phyloP scores from a whole-genome alignment of 2,888 invertebrate species.

The Eupithecia vulgata region DNA sequence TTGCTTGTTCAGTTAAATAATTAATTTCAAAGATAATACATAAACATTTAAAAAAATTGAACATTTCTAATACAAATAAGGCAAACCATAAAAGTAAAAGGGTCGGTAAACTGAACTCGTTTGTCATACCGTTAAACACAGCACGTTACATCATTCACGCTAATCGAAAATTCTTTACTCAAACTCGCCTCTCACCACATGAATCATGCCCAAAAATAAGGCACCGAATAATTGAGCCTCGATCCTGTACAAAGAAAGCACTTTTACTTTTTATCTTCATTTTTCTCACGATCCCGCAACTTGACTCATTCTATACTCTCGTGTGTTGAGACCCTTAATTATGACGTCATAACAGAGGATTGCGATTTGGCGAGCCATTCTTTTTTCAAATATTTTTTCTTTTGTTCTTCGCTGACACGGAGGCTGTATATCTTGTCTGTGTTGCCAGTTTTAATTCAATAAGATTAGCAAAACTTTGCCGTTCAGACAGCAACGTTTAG shows the following conservation, averaged over 20 bases:
- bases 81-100: conserved; percentile 37
- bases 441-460: conserved; percentile 54
- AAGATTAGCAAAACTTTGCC: conserved; percentile 43
- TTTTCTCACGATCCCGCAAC: conserved; percentile 62
- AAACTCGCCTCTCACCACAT: conserved; percentile 73
- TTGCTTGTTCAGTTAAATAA: background rate
- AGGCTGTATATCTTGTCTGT: conserved; percentile 53
- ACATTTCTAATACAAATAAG: conserved; percentile 23
- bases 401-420: conserved; percentile 69
- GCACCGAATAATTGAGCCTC: conserved; percentile 69
- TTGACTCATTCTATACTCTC: conserved; percentile 68
- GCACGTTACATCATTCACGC: conserved; percentile 66
- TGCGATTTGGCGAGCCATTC: conserved; percentile 55
- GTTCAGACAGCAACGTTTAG: conserved; percentile 34
- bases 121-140: conserved; percentile 65
- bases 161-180: conserved; percentile 75
- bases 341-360: conserved; percentile 73
- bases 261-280: conserved; percentile 78
- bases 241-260: conserved; percentile 76
- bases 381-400: conserved; percentile 63
- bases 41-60: background rate
- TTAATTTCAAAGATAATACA: background rate
- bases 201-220: conserved; percentile 76
- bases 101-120: conserved; percentile 58
- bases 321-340: conserved; percentile 70